Evolutionary conservation across 1,140 invertebrate species (phyloP), one percentile per base, ranked within the genome.

Genomic region (Drosophila lacertosa): DNA sequence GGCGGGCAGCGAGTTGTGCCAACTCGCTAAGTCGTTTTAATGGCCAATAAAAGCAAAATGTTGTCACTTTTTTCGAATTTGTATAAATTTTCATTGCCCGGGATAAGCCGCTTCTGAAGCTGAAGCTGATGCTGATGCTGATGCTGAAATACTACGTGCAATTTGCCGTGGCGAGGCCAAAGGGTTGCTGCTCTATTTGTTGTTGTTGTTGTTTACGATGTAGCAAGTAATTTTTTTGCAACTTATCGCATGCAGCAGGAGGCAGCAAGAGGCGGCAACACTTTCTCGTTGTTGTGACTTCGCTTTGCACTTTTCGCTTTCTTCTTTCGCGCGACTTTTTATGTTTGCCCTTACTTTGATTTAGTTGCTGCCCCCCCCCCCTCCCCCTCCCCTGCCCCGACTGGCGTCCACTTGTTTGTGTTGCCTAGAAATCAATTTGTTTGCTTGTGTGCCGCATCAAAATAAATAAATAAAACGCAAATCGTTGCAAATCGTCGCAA

Each of bases 41-140:
- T 90, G 89, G 89, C 89, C 89, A 90, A 90, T 90, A 90, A 90
- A 90, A 90, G 89, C 86, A 90, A 90, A 90, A 90, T 90, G 89
- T 90, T 90, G 89, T 90, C 89, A 90, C 89, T 86, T 89, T 79
- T 83, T 84, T 89, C 75, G 83, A 89, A 84, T 81, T 84, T 84
- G 80, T 89, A 86, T 90, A 90, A 90, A 90, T 90, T 88, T 89
- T 90, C 89, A 90, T 90, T 90, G 81, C 71, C 75, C 75, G 68
- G 89, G 89, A 90, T 90, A 90, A 90, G 89, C 89, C 89, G 71
- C 65, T 68, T 55, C 45, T 57, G 63, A 47, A 44, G 59, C 67
- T 54, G 71, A 44, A 59, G 37, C 62, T 20, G 65, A 48, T 64
- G 60, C 40, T 26, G 59, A 53, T 64, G 50, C 63, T 90, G 80